Conservation (phyloP, 92 coral and sea anemone genomes). For the Zoanthus sociatus region DNA sequence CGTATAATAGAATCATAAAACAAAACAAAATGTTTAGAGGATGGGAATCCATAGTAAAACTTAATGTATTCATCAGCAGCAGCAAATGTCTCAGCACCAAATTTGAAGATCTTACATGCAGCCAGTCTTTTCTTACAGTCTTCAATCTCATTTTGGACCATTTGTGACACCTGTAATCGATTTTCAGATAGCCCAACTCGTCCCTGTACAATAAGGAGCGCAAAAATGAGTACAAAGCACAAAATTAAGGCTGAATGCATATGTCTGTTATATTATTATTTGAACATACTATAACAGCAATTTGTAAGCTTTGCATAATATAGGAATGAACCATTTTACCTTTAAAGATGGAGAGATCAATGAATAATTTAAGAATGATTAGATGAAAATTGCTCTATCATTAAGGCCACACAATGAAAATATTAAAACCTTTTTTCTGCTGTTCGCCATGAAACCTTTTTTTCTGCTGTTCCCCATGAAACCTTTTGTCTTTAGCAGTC, state of each 20-base stretch:
- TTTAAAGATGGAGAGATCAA: not conserved
- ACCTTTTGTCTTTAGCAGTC: not conserved
- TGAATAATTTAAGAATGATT: not conserved
- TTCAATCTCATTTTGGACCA: not conserved
- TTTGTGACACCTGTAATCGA: not conserved
- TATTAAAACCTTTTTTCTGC: not conserved
- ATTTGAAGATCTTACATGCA: not conserved
- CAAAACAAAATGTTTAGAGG: not conserved
- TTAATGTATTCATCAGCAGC: not conserved
- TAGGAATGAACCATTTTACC: not conserved
- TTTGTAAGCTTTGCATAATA: not conserved
- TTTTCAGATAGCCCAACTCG: not conserved
- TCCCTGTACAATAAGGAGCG: not conserved
- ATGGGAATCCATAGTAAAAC: slow-evolving; percentile 18
- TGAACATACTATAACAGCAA: too few species aligned
- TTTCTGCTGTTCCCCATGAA: too few species aligned
- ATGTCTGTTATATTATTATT: too few species aligned
- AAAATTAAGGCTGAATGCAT: too few species aligned
- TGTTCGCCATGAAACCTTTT: not conserved
- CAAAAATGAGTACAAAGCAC: not conserved
- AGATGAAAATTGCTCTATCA: not conserved
- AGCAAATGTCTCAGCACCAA: not conserved
- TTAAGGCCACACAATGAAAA: not conserved
- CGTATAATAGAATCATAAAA: not conserved
- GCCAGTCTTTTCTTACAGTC: not conserved